Evolutionary conservation across 2,888 invertebrate genomes (phyloP).

Genomic region (Nowickia ferox): DNA sequence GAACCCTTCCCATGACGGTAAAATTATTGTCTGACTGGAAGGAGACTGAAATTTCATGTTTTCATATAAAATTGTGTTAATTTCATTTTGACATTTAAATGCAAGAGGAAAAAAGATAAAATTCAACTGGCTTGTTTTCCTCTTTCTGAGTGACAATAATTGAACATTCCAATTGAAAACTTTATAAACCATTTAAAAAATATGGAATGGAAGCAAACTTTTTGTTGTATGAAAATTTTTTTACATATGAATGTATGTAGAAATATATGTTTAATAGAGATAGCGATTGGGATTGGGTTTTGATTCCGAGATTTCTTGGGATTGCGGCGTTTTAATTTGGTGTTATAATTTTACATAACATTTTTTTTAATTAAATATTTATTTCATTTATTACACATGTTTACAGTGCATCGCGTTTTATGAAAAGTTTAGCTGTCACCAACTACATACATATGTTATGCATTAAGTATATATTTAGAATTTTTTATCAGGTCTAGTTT

Average conservation of each 20-base stretch:
- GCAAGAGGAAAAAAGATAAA: conserved; percentile 10
- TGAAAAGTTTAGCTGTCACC: too few relatives aligned
- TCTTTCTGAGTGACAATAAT: conserved; percentile 22
- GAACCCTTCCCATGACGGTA: neutral
- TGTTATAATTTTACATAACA: too few relatives aligned
- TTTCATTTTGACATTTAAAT: conserved; percentile 45
- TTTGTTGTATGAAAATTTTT: conserved; percentile 1
- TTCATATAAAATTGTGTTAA: conserved; percentile 44
- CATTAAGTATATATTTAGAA: too few relatives aligned
- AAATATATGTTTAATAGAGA: neutral
- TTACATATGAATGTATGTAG: neutral
- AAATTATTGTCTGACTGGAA: conserved; percentile 1
- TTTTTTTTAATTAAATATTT: too few relatives aligned
- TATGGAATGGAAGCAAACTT: neutral
- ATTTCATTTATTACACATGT: too few relatives aligned
- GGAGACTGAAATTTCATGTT: conserved; percentile 16
- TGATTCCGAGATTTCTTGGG: too few relatives aligned
- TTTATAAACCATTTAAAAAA: conserved; percentile 1
- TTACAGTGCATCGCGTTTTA: too few relatives aligned
- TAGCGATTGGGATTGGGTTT: too few relatives aligned
- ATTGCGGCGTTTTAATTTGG: too few relatives aligned
- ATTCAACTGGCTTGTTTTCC: conserved; percentile 26
- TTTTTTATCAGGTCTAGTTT: too few relatives aligned
- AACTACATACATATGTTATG: too few relatives aligned
- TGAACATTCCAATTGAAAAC: conserved; percentile 43